These are phyloP conservation scores for Sphaeramia orbicularis DNA, from an alignment of 2,797 vertebrate species.

Conservation along the genomic window DNA sequence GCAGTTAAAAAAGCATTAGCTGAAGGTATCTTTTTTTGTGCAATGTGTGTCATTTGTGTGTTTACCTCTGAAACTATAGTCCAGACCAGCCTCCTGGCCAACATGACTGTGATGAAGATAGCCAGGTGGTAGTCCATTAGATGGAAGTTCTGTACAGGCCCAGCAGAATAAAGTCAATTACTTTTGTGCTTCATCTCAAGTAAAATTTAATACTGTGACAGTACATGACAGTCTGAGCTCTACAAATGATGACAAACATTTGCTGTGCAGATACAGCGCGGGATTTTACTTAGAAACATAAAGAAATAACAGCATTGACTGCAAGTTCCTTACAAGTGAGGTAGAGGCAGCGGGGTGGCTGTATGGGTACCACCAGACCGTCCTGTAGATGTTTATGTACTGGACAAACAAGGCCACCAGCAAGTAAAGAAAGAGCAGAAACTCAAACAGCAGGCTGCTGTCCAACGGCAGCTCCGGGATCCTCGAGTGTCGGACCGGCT, in stretches of 20 bases:
- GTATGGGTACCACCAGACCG: constrained; percentile 99
- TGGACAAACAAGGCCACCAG: constrained; percentile 98
- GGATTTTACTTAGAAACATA: no score
- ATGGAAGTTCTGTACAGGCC: constrained; percentile 93
- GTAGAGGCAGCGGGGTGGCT: constrained; percentile 96
- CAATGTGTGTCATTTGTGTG: not conserved
- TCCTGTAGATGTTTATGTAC: constrained; percentile 99
- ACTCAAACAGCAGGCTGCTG: constrained; percentile 95
- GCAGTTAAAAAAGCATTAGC: not conserved
- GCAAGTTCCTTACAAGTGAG: constrained; percentile 88
- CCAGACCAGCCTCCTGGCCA: constrained; percentile 97
- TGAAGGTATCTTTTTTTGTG: not conserved
- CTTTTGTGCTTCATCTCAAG: not conserved
- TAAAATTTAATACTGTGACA: no score
- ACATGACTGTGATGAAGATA: constrained; percentile 97
- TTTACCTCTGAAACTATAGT: constrained; percentile 96
- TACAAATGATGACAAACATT: no score
- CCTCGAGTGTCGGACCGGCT: constrained; percentile 95
- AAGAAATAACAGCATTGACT: no score
- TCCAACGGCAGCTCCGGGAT: constrained; percentile 96
- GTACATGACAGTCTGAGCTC: no score
- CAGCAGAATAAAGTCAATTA: constrained; percentile 37
- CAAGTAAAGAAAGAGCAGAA: constrained; percentile 97
- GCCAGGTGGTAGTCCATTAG: constrained; percentile 98
- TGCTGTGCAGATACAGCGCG: no score